phyloP scores from a whole-genome alignment of 2,797 vertebrate genomes.

The Urophycis tenuis region DNA sequence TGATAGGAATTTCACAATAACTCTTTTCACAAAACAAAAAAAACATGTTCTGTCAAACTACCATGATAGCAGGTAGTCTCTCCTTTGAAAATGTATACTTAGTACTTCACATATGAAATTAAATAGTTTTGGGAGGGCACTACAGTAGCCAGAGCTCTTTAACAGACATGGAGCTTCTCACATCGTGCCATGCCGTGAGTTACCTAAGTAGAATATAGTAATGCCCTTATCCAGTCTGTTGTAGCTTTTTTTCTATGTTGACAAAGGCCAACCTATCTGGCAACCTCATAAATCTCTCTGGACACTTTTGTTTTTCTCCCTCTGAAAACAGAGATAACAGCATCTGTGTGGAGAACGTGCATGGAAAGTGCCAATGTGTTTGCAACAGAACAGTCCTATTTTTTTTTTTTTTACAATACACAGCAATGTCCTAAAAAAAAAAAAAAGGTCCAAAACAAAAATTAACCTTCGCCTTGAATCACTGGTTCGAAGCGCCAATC shows the following conservation, averaged over 20 bases:
- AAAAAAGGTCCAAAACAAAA: background rate
- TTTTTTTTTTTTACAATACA: background rate
- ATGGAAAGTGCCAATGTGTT: background rate
- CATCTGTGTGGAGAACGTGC: background rate
- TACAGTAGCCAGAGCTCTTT: background rate
- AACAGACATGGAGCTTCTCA: background rate
- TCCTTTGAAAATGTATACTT: no score
- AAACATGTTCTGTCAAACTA: no score
- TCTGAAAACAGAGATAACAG: background rate
- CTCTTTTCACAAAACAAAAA: no score
- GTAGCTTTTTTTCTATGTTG: background rate
- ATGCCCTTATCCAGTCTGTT: conserved; percentile 1
- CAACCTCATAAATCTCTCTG: background rate
- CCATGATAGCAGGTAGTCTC: no score
- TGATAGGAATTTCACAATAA: no score
- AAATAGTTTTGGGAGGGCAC: no score
- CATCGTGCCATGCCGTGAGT: background rate
- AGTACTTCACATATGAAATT: no score
- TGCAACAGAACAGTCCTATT: background rate
- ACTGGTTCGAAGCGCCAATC: background rate
- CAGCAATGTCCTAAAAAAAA: background rate
- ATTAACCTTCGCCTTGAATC: background rate
- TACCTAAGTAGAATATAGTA: background rate
- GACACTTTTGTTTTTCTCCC: background rate
- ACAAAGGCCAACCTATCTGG: conserved; percentile 1